Evolutionary conservation across 2,888 invertebrate genomes (phyloP), one percentile per base, ranked within the genome.

Genomic region (Perizoma affinitatum): DNA sequence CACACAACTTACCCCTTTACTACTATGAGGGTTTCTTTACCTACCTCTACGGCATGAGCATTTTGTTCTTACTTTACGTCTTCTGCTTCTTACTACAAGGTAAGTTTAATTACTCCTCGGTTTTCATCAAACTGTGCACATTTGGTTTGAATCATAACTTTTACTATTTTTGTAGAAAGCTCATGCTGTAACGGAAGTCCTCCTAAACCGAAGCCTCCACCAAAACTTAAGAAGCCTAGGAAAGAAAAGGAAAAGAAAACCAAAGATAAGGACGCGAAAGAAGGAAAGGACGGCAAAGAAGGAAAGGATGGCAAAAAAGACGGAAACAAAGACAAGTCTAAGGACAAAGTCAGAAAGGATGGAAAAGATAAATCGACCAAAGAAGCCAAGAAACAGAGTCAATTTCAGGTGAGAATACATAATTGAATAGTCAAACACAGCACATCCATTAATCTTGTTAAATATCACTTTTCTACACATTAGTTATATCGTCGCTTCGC

Each of bases 21-120:
- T 98, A 97, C 93, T 98, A 97, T 90, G 98, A 98, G 94, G 97
- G 97, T 73, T 97, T 98, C 94, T 98, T 98, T 94, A 97, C 97
- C 69, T 98, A 98, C 92, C 94, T 98, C 68, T 98, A 98, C 89
- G 97, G 97, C 79, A 95, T 96, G 93, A 97, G 97, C 93, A 97
- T 98, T 88, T 93, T 98, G 77, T 98, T 98, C 93, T 94, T 98
- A 83, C 94, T 98, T 74, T 98, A 98, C 93, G 97, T 98, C 72
- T 98, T 98, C 94, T 97, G 97, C 93, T 98, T 98, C 94, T 94
- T 98, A 76, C 95, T 98, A 73, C 97, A 97, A 94, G 94, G 94
- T 94, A 81, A 84, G 88, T 82, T 63, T 43, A n/a, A 47, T 48
- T n/a, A 34, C 33, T 47, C 6, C 1, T 48, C n/a, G n/a, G n/a